phyloP scores from a whole-genome alignment of 2,797 vertebrate genomes.

The Hylomyscus alleni region DNA sequence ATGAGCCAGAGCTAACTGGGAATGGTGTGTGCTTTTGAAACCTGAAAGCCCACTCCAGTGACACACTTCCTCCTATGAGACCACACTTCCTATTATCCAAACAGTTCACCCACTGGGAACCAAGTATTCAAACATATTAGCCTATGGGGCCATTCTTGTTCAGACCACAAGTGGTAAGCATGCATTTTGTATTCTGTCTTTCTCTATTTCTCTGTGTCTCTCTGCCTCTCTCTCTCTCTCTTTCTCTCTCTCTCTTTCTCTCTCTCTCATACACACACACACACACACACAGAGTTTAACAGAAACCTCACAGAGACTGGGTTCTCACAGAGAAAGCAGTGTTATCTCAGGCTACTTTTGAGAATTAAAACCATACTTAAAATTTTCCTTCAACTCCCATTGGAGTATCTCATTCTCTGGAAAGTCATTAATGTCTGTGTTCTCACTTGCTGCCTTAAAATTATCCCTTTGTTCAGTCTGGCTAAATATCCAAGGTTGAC shows the following conservation, averaged over 20 bases:
- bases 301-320: background rate
- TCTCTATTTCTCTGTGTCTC: background rate
- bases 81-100: background rate
- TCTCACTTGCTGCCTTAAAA: background rate
- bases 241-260: background rate
- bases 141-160: background rate
- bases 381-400: background rate
- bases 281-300: background rate
- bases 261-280: too few species aligned
- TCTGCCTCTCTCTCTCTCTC: background rate
- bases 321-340: background rate
- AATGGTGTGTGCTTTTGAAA: background rate
- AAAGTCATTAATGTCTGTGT: background rate
- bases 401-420: background rate
- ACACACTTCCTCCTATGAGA: background rate
- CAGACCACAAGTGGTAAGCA: background rate
- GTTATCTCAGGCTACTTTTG: background rate
- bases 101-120: background rate
- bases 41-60: background rate
- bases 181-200: background rate
- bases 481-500: background rate
- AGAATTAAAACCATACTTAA: constrained; percentile 43
- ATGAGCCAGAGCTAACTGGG: background rate
- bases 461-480: background rate
- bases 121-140: background rate